phyloP scores from a whole-genome alignment of 1,140 invertebrate species.

The Semibalanus balanoides region DNA sequence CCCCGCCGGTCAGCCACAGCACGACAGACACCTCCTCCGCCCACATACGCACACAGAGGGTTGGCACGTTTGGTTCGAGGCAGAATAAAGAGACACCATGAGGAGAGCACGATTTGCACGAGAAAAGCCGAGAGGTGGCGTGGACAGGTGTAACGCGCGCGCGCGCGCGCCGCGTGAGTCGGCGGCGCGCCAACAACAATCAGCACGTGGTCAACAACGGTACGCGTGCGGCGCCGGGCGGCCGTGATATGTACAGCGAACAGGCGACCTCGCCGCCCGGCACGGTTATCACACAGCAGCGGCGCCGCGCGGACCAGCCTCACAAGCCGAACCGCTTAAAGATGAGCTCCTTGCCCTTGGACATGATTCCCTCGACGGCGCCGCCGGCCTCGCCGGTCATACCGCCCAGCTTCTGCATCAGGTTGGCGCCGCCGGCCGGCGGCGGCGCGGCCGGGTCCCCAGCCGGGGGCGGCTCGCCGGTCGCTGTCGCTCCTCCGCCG shows the following conservation, averaged over 20 bases:
- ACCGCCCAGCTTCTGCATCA: conserved; percentile 67
- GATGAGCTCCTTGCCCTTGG: conserved; percentile 76
- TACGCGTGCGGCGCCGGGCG: neutral
- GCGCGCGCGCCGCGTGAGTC: neutral
- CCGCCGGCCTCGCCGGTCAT: conserved; percentile 45
- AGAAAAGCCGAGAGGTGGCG: neutral
- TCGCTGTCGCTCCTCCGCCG: conserved; percentile 19
- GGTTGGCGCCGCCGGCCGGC: conserved; percentile 30
- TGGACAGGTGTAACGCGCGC: neutral
- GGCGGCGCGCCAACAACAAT: neutral
- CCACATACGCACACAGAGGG: neutral
- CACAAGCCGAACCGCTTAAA: conserved; percentile 81
- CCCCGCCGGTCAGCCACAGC: too few species aligned
- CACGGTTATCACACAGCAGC: neutral
- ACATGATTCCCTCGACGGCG: conserved; percentile 45
- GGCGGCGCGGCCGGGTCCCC: too few species aligned
- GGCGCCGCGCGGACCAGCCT: neutral
- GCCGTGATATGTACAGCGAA: neutral
- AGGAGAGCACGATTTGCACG: neutral
- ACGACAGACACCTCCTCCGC: too few species aligned
- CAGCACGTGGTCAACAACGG: neutral
- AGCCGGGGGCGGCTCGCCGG: conserved; percentile 31
- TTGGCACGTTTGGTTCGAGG: neutral
- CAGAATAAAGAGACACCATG: neutral
- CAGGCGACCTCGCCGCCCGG: too few species aligned